phyloP scores from a whole-genome alignment of 2,113 vertebrate genomes.

The Xenopus laevis region DNA sequence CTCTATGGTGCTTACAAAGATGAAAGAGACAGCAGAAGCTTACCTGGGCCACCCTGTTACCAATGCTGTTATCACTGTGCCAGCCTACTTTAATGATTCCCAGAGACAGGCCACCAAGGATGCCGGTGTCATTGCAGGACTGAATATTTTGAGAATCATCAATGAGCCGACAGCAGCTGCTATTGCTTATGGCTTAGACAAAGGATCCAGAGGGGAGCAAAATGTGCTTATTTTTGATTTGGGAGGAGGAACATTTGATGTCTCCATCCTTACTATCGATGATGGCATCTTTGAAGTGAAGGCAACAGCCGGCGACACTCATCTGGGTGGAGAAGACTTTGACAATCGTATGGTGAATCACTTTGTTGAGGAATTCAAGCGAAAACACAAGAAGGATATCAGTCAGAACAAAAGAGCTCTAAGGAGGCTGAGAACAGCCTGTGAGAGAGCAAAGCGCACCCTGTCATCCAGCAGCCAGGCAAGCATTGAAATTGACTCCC shows the following conservation, averaged over 20 bases:
- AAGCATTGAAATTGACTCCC: constrained; percentile 82
- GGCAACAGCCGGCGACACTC: neutral
- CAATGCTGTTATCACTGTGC: constrained; percentile 46
- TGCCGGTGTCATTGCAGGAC: constrained; percentile 43
- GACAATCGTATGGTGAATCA: constrained; percentile 17
- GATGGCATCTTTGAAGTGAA: constrained; percentile 22
- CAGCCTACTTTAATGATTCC: constrained; percentile 49
- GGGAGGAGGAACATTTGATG: constrained; percentile 46
- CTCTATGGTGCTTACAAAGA: constrained; percentile 48
- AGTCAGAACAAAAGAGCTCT: neutral
- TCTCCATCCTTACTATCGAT: constrained; percentile 39
- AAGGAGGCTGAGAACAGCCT: constrained; percentile 28
- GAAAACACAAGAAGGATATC: constrained; percentile 30
- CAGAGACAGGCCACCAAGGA: constrained; percentile 48
- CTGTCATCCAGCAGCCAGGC: constrained; percentile 64
- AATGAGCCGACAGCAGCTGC: constrained; percentile 47
- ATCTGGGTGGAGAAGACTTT: constrained; percentile 17
- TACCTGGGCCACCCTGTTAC: constrained; percentile 38
- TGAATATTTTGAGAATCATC: constrained; percentile 46
- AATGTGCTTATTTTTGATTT: constrained; percentile 47
- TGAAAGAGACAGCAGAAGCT: constrained; percentile 48
- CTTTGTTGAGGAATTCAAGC: constrained; percentile 8
- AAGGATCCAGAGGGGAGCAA: constrained; percentile 23
- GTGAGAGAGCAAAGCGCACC: constrained; percentile 6
- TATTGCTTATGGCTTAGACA: constrained; percentile 46